Evolutionary conservation across 2,797 vertebrate genomes (phyloP), one percentile per base, ranked within the genome.

Genomic region (Lacerta bilineata): DNA sequence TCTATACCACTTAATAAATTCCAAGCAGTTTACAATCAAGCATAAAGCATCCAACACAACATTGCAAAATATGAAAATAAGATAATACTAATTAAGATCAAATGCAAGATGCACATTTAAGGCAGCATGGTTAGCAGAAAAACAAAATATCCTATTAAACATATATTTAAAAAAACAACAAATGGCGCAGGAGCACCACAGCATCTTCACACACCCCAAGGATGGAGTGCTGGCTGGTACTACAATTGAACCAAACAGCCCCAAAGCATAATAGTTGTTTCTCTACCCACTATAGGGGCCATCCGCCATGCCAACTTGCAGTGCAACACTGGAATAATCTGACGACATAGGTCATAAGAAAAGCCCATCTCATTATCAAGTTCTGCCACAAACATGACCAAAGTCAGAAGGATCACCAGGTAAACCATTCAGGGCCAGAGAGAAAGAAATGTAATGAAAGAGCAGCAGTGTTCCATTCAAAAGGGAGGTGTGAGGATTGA

Each of bases 401-500:
- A 79, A 84, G 43, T 20, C 41, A 29, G n/a, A 55, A 91, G 27
- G 77, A 43, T 11, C 66, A 17, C 81, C 80, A 29, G 55, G 72
- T 55, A 83, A 87, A 78, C n/a, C 66, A 2, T 81, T 13, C 29
- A 72, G 61, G 41, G 55, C n/a, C 39, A 43, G n/a, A 41, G n/a
- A 78, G 17, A 17, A 78, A 71, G 82, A 23, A 18, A 72, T 17
- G 33, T 8, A 77, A 69, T 43, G 74, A 79, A 78, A 68, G 2
- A 27, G 4, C 36, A 43, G 25, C 71, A 66, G 61, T 50, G 78
- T 23, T 33, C 39, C 61, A 61, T 87, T 87, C 64, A 43, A 66
- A 80, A 64, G 41, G 75, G 55, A 72, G 41, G 23, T n/a, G 69
- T 46, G 46, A 71, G 23, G 46, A 64, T 59, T 89, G 59, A 89